These are phyloP conservation scores for Stomatorhinus ivindoensis DNA, from an alignment of 2,113 vertebrate species.

Conservation along the genomic window DNA sequence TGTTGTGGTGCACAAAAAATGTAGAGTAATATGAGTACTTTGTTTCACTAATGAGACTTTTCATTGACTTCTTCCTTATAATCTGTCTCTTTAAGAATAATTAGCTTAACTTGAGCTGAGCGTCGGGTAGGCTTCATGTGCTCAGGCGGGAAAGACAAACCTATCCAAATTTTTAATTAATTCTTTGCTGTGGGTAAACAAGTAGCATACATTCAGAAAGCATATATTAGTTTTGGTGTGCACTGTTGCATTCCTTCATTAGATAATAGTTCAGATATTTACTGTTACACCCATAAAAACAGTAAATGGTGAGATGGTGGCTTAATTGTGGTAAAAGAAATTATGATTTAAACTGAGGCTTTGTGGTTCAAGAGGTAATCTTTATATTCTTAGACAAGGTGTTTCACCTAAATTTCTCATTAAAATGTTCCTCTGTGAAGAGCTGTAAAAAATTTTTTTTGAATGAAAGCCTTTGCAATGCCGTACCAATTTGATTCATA, in stretches of 20 bases:
- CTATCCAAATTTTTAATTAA: not conserved
- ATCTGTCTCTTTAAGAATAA: conserved; percentile 16
- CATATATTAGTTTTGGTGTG: not conserved
- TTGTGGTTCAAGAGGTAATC: not conserved
- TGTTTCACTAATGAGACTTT: conserved; percentile 15
- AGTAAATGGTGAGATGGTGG: not conserved
- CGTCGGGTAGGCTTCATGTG: not conserved
- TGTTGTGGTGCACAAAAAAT: not conserved
- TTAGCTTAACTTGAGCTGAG: not conserved
- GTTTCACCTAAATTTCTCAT: not conserved
- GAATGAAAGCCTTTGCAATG: not conserved
- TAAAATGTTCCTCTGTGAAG: not conserved
- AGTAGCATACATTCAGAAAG: not conserved
- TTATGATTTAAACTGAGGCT: not conserved
- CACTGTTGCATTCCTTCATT: not conserved
- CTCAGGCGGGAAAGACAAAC: not conserved
- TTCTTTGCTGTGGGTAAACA: not conserved
- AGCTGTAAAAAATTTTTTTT: not conserved
- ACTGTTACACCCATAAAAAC: not conserved
- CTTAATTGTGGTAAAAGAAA: not conserved
- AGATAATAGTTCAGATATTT: not conserved
- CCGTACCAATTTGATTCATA: not conserved
- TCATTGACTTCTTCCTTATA: conserved; percentile 28
- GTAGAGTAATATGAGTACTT: not conserved
- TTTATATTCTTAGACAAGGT: not conserved